A percentile compares a stretch with the other conserved stretches of the same genome.
Conservation (phyloP, 2,113 vertebrate genomes). For the Microcebus ravelobensis region DNA sequence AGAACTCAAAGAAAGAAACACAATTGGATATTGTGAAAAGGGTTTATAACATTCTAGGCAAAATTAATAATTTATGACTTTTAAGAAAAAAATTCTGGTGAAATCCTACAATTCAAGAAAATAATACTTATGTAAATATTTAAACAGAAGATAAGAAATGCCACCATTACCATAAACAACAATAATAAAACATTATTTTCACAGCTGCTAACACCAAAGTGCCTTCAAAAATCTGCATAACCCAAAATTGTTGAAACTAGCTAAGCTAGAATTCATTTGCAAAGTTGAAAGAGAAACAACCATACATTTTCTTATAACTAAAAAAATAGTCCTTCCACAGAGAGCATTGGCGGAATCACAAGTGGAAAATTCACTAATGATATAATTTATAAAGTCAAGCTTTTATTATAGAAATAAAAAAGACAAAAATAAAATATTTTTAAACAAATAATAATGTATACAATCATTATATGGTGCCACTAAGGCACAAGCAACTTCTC, state of each 20-base stretch:
- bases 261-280: neutral
- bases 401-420: neutral
- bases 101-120: slow-evolving; percentile 15
- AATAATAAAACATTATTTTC: neutral
- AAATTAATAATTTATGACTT: neutral
- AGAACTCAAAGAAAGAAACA: neutral
- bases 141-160: neutral
- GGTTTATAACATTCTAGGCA: neutral
- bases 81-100: neutral
- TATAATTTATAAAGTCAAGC: neutral
- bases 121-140: neutral
- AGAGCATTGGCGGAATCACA: neutral
- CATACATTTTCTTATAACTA: neutral
- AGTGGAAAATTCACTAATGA: neutral
- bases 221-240: neutral
- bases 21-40: neutral
- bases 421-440: neutral
- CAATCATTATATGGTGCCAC: neutral
- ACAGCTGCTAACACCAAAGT: neutral
- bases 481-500: neutral
- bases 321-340: neutral
- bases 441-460: neutral
- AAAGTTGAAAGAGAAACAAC: neutral
- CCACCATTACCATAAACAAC: neutral
- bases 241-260: neutral